These are phyloP conservation scores for Carpatolechia fugitivella DNA, from an alignment of 2,888 invertebrate species.

Conservation along the genomic window DNA sequence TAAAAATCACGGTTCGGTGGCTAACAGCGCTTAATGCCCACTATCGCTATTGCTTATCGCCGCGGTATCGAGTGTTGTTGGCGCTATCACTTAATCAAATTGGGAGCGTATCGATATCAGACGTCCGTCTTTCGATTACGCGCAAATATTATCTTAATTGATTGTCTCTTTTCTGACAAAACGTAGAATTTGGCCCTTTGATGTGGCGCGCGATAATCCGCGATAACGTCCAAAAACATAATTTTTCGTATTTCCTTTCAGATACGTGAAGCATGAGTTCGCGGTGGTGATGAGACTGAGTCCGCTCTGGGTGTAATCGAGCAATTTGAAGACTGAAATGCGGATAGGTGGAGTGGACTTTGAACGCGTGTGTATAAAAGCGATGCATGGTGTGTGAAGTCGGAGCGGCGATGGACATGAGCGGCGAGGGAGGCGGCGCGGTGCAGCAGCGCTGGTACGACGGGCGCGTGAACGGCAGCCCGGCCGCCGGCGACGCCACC, in stretches of 20 bases:
- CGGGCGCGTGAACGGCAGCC: conserved; percentile 76
- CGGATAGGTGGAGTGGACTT: conserved; percentile 70
- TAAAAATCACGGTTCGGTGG: conserved; percentile 72
- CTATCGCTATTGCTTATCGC: conserved; percentile 51
- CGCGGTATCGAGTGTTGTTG: conserved; percentile 70
- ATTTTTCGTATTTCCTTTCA: conserved; percentile 44
- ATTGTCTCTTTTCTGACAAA: conserved; percentile 69
- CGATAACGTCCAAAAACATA: background rate
- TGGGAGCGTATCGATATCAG: conserved; percentile 73
- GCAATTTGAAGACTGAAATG: conserved; percentile 47
- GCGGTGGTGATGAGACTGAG: conserved; percentile 44
- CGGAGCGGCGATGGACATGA: conserved; percentile 74
- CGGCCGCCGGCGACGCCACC: conserved; percentile 68
- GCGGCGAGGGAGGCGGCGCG: conserved; percentile 67
- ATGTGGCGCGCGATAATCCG: conserved; percentile 38
- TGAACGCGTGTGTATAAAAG: conserved; percentile 70
- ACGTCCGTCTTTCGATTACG: conserved; percentile 66
- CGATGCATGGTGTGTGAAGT: conserved; percentile 79
- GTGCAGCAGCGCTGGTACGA: conserved; percentile 79
- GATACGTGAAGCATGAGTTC: conserved; percentile 54
- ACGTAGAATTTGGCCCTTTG: conserved; percentile 45
- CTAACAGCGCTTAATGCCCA: conserved; percentile 69
- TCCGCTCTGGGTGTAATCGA: conserved; percentile 39
- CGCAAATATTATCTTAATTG: conserved; percentile 73
- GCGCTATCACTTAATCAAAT: conserved; percentile 74